Evolutionary conservation across 2,888 invertebrate genomes (phyloP).

Genomic region (Ypsolopha scabrella): DNA sequence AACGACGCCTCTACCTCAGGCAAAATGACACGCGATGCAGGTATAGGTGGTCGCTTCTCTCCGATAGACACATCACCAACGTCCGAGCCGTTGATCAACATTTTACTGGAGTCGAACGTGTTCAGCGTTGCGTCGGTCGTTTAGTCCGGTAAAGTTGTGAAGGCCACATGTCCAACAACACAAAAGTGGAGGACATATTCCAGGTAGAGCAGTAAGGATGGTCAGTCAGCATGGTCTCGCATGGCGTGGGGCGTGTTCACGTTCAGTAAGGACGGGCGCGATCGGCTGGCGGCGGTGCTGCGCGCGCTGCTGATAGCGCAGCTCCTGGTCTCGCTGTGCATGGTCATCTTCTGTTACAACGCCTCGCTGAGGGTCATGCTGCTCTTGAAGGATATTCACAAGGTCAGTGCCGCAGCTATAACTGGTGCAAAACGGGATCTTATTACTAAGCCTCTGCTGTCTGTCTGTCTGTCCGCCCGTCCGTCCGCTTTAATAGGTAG

Average conservation of each 20-base stretch:
- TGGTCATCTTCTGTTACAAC: constrained; percentile 60
- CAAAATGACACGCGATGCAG: too few relatives aligned
- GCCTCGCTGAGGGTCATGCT: constrained; percentile 44
- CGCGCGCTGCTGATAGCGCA: constrained; percentile 45
- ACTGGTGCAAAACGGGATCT: too few relatives aligned
- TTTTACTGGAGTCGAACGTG: too few relatives aligned
- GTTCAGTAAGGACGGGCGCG: constrained; percentile 46
- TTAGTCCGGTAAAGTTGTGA: background rate
- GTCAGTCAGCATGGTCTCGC: constrained; percentile 31
- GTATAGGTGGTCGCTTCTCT: too few relatives aligned
- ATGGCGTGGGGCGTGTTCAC: constrained; percentile 56
- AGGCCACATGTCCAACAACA: background rate
- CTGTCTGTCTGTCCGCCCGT: too few relatives aligned
- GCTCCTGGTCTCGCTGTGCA: constrained; percentile 43
- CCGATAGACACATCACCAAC: too few relatives aligned
- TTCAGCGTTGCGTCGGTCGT: background rate
- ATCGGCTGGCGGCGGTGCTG: constrained; percentile 44
- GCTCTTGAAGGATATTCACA: constrained; percentile 47
- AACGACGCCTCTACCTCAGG: too few relatives aligned
- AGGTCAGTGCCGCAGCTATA: constrained; percentile 26
- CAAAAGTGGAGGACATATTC: background rate
- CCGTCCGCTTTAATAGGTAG: too few relatives aligned
- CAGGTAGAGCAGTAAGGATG: constrained; percentile 34
- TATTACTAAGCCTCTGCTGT: too few relatives aligned
- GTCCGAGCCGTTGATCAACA: too few relatives aligned